Conservation (phyloP, 2,888 invertebrate genomes). For the Aphidius colemani region DNA sequence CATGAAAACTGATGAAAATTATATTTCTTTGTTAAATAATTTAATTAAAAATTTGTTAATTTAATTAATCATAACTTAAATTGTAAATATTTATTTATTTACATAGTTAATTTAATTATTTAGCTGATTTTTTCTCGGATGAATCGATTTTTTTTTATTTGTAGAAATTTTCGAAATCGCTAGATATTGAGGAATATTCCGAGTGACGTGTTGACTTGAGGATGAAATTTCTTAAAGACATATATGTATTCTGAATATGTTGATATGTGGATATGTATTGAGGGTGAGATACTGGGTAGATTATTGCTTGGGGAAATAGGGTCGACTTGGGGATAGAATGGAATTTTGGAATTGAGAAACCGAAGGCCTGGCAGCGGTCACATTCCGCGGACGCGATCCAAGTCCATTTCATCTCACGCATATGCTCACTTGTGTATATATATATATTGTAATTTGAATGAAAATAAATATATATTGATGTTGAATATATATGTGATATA, state of each 20-base stretch:
- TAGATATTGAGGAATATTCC: no score
- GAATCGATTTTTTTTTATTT: no score
- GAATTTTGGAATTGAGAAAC: constrained; percentile 40
- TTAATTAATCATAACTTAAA: background rate
- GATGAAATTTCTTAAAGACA: background rate
- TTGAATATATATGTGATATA: background rate
- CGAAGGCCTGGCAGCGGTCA: constrained; percentile 36
- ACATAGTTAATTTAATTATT: no score
- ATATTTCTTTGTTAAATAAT: no score
- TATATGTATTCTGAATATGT: background rate
- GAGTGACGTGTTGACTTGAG: no score
- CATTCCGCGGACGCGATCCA: constrained; percentile 34
- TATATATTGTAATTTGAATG: constrained; percentile 2
- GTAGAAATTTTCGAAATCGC: no score
- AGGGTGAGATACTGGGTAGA: constrained; percentile 23
- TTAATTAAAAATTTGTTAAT: background rate
- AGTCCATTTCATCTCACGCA: constrained; percentile 14
- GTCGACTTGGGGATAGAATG: constrained; percentile 30
- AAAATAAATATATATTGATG: constrained; percentile 2
- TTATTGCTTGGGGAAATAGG: constrained; percentile 21
- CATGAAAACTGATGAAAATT: no score
- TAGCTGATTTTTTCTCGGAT: no score
- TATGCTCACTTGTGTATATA: background rate
- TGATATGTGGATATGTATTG: background rate
- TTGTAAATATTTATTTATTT: background rate